These are phyloP conservation scores for Montipora sp. DNA, from an alignment of 64 coral and sea anemone species.

Conservation along the genomic window DNA sequence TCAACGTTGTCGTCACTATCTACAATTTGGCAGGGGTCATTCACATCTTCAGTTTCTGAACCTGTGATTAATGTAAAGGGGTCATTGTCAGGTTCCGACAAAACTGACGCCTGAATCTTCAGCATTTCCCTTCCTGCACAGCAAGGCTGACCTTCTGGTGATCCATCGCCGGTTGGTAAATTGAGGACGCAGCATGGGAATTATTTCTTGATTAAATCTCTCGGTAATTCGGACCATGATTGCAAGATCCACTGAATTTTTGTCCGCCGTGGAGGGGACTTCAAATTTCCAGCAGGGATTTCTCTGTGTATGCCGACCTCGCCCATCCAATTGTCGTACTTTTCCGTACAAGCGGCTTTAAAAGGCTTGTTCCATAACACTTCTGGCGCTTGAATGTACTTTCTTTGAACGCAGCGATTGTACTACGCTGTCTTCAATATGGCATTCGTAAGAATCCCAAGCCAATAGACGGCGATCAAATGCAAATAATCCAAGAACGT, in stretches of 20 bases:
- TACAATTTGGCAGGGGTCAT: constrained; percentile 33
- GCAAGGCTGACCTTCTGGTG: constrained; percentile 49
- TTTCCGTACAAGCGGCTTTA: neutral
- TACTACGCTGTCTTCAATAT: no score
- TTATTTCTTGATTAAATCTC: constrained; percentile 54
- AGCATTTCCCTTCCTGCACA: constrained; percentile 33
- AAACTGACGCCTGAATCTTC: constrained; percentile 35
- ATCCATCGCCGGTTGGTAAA: constrained; percentile 36
- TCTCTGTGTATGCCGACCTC: constrained; percentile 35
- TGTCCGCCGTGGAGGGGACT: constrained; percentile 32
- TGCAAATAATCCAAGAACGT: no score
- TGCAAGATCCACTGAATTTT: constrained; percentile 65
- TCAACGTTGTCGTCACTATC: constrained; percentile 39
- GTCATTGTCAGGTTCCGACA: constrained; percentile 30
- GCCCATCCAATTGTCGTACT: constrained; percentile 39
- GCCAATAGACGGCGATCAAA: no score
- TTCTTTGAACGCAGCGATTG: no score
- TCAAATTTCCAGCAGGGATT: constrained; percentile 45
- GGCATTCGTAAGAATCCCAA: no score
- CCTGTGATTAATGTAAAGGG: constrained; percentile 36
- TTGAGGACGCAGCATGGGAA: constrained; percentile 52
- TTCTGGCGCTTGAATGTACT: no score
- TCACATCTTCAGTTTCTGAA: constrained; percentile 49
- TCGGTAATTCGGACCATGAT: constrained; percentile 27
- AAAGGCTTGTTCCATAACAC: constrained; percentile 8